Evolutionary conservation across 2,113 vertebrate species (phyloP).

Genomic region (Ovis aries): ARS-UI_Ramb_v3.0 NC_056055.1:60122501-60123000

Average conservation of each 20-base stretch:
- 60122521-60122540: too few species aligned
- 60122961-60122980: neutral
- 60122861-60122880: neutral
- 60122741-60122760: neutral
- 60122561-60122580: too few species aligned
- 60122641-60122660: neutral
- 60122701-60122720: neutral
- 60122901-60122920: neutral
- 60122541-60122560: too few species aligned
- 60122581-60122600: too few species aligned
- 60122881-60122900: neutral
- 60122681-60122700: neutral
- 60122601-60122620: neutral
- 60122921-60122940: neutral
- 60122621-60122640: neutral
- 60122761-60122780: neutral
- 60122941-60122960: neutral
- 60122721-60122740: neutral
- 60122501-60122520: too few species aligned
- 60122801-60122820: neutral
- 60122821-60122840: neutral
- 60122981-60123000: neutral
- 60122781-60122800: neutral
- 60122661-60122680: neutral
- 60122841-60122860: neutral